Conservation (phyloP, 2,888 invertebrate species). For the Caenorhabditis drosophilae region DNA sequence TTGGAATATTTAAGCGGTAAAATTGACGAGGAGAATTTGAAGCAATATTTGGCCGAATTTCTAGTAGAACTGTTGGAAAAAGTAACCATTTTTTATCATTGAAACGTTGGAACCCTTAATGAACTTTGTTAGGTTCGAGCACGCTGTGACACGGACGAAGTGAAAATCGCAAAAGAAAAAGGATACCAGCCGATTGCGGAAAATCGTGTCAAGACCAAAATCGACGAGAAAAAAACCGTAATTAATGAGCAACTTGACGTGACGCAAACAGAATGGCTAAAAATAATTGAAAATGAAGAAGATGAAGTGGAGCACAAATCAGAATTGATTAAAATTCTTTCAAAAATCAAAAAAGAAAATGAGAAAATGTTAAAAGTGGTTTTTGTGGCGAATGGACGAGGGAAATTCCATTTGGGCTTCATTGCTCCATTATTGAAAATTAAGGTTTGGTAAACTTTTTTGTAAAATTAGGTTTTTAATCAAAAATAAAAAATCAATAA, state of each 20-base stretch:
- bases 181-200: conserved; percentile 38
- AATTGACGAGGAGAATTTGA: conserved; percentile 42
- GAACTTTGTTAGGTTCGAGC: too few relatives aligned
- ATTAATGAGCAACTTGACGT: too few relatives aligned
- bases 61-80: conserved; percentile 54
- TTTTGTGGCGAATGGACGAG: conserved; percentile 48
- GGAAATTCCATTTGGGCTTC: conserved; percentile 54
- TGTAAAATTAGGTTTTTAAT: neutral
- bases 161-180: conserved; percentile 37
- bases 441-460: conserved; percentile 24
- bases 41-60: conserved; percentile 51
- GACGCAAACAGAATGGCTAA: neutral
- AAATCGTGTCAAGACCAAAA: too few relatives aligned
- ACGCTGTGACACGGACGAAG: conserved; percentile 45
- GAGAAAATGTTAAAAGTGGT: conserved; percentile 32
- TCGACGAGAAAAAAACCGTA: too few relatives aligned
- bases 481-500: conserved; percentile 1
- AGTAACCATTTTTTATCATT: too few relatives aligned
- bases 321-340: neutral
- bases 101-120: too few relatives aligned
- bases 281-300: conserved; percentile 3
- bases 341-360: conserved; percentile 5
- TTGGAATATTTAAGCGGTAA: conserved; percentile 45
- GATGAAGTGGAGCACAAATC: conserved; percentile 5
- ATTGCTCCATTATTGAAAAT: conserved; percentile 41